These are phyloP conservation scores for Sycophaga agraensis DNA, from an alignment of 1,140 invertebrate species.

Conservation along the genomic window DNA sequence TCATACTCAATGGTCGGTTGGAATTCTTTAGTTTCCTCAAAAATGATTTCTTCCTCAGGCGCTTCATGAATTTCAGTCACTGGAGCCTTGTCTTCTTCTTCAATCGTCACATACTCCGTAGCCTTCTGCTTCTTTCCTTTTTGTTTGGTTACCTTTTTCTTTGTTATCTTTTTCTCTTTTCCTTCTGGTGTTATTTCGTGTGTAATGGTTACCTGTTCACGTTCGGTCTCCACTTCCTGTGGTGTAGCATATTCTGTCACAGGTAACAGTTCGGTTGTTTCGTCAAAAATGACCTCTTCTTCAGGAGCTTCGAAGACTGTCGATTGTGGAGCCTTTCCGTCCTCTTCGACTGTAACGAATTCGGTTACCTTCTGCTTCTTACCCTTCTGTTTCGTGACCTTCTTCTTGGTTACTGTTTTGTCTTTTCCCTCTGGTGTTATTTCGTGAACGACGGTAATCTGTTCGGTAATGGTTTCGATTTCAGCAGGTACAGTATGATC, in stretches of 20 bases:
- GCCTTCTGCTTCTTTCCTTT: constrained; percentile 42
- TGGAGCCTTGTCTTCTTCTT: background rate
- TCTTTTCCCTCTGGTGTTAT: background rate
- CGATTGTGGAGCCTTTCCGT: constrained; percentile 35
- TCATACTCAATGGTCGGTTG: background rate
- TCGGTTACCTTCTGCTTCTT: constrained; percentile 54
- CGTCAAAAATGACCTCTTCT: constrained; percentile 30
- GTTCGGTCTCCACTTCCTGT: background rate
- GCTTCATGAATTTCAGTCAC: constrained; percentile 39
- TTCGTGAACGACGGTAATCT: constrained; percentile 7
- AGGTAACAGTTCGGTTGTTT: constrained; percentile 19
- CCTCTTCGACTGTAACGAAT: constrained; percentile 56
- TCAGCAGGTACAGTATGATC: constrained; percentile 10
- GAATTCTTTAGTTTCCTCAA: background rate
- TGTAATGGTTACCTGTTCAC: constrained; percentile 21
- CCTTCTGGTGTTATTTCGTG: constrained; percentile 22
- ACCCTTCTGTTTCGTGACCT: constrained; percentile 40
- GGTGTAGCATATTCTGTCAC: constrained; percentile 14
- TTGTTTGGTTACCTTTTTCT: constrained; percentile 32
- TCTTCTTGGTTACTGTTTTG: constrained; percentile 30
- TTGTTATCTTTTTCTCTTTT: constrained; percentile 27
- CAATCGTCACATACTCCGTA: background rate
- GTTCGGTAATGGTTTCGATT: constrained; percentile 14
- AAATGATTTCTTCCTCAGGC: constrained; percentile 30
- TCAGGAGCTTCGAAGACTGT: constrained; percentile 37